Evolutionary conservation across 2,888 invertebrate species (phyloP), one percentile per base, ranked within the genome.

Genomic region (Bellardia bayeri): DNA sequence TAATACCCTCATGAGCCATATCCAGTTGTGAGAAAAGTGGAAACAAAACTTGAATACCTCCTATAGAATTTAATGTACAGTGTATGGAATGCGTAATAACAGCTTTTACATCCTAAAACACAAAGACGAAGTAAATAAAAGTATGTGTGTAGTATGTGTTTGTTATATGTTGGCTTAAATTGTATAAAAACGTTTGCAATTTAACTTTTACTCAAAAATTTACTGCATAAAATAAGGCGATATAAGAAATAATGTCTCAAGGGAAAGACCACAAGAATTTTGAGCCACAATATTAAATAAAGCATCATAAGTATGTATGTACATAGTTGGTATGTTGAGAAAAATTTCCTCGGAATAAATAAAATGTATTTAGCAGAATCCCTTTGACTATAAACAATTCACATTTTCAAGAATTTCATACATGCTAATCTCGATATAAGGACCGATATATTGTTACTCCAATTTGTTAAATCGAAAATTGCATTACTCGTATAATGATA

Each of bases 31-130:
- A 98, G 94, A 99, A 99, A 91, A 99, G 95, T 88, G 99, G 99
- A 94, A 99, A 99, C 89, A 99, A 95, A 92, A 99, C 98, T 95
- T 98, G 98, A 92, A 99, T 98, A 88, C 99, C 99, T 88, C 99
- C 99, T 92, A 99, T 98, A 80, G 99, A 99, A 94, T 99, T 99
- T 91, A 99, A 95, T 51, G 99, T 99, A 94, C 98, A 98, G 95
- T 99, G 99, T 94, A 99, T 99, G 92, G 99, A 99, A 95, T 99
- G 98, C 87, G 99, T 99, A 93, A 99, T 97, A 92, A 99, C 98
- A 91, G 99, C 99, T 95, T 99, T 99, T 91, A 99, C 99, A 94
- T 99, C 99, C 98, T 99, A 66, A 14, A 82, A 64, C n/a, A 33
- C 23, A 56, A 33, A 63, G 14, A 45, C 45, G 5, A 66, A 49